Conservation (phyloP, 1,140 invertebrate species). For the Argopecten irradians region DNA sequence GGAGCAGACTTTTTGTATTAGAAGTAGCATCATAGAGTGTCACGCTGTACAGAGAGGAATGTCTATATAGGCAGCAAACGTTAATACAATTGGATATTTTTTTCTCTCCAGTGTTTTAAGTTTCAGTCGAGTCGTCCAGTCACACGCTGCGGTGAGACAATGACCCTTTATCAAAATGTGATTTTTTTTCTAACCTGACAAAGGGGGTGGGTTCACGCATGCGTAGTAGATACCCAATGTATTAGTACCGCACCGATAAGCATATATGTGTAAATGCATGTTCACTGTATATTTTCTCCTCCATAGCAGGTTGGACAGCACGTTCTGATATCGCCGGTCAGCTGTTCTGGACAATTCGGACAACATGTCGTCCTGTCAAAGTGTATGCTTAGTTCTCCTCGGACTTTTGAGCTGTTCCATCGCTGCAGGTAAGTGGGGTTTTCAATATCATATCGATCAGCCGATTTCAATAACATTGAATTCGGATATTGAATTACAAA, state of each 20-base stretch:
- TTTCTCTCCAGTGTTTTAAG: too few relatives aligned
- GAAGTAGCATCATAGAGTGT: too few relatives aligned
- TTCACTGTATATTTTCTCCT: neutral
- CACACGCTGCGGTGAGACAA: neutral
- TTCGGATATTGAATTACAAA: neutral
- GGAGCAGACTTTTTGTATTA: too few relatives aligned
- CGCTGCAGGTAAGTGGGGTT: neutral
- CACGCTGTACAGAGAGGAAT: too few relatives aligned
- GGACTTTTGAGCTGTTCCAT: neutral
- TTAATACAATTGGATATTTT: too few relatives aligned
- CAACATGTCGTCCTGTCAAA: neutral
- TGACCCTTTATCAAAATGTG: neutral
- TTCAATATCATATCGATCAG: neutral
- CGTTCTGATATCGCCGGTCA: neutral
- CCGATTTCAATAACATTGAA: neutral
- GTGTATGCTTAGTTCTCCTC: neutral
- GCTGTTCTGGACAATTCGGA: neutral
- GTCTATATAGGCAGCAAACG: too few relatives aligned
- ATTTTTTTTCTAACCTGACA: neutral
- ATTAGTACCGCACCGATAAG: neutral
- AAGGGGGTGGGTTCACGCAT: neutral
- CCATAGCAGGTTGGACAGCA: neutral
- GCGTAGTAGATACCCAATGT: neutral
- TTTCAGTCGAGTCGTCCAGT: too few relatives aligned
- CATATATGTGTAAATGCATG: neutral